Percentiles rank a stretch among this genome's conserved stretches.
phyloP scores from a whole-genome alignment of 1,140 invertebrate genomes.

The Coboldia fuscipes region DNA sequence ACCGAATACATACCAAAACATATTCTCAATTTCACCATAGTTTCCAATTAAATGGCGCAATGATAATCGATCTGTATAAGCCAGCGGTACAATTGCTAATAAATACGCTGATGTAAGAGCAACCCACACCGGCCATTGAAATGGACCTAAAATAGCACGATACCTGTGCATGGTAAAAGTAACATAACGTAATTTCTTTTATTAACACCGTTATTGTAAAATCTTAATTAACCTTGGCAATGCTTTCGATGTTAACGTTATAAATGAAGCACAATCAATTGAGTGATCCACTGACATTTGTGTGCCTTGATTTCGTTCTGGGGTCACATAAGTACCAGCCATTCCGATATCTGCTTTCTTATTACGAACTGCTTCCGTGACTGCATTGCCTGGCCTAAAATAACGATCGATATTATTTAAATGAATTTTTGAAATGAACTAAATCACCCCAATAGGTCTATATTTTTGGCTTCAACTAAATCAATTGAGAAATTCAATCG shows the following conservation, averaged over 20 bases:
- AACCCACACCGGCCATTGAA: constrained; percentile 54
- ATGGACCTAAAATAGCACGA: constrained; percentile 58
- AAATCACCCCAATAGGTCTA: constrained; percentile 23
- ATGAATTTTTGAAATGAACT: constrained; percentile 1
- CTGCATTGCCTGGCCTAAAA: constrained; percentile 29
- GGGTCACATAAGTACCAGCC: constrained; percentile 41
- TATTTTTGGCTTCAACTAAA: constrained; percentile 29
- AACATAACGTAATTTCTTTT: neutral
- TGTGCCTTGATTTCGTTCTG: constrained; percentile 24
- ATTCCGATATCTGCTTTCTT: constrained; percentile 34
- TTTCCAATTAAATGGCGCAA: constrained; percentile 35
- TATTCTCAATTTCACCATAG: constrained; percentile 44
- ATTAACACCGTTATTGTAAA: too few relatives aligned
- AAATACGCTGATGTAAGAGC: constrained; percentile 41
- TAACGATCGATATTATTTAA: constrained; percentile 2
- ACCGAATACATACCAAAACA: constrained; percentile 62
- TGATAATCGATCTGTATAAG: constrained; percentile 42
- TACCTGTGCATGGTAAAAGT: constrained; percentile 27
- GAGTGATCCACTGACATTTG: constrained; percentile 36
- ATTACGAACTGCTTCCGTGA: constrained; percentile 23
- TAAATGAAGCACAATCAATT: constrained; percentile 49
- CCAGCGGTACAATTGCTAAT: constrained; percentile 43
- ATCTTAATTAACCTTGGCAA: constrained; percentile 39
- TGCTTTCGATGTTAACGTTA: constrained; percentile 47
- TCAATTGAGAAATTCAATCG: constrained; percentile 45